These are phyloP conservation scores for rat (Rattus norvegicus) DNA, from an alignment of 2,113 vertebrate genomes.

Conservation along the genomic window GRCr8 NC_086019.1:207624501-207625000, in stretches of 20 bases:
- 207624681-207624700: background rate
- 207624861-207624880: background rate
- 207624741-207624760: background rate
- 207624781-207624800: background rate
- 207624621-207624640: background rate
- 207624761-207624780: background rate
- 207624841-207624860: background rate
- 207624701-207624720: background rate
- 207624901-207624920: background rate
- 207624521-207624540: background rate
- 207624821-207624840: background rate
- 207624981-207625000: background rate
- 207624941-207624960: background rate
- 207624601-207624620: background rate
- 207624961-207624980: background rate
- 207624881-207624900: background rate
- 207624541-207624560: background rate
- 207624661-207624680: background rate
- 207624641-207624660: background rate
- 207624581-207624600: background rate
- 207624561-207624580: background rate
- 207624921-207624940: background rate
- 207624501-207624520: background rate
- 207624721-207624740: background rate
- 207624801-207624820: background rate